These are phyloP conservation scores for Galeopterus variegatus DNA, from an alignment of 2,113 vertebrate species.

Conservation along the genomic window DNA sequence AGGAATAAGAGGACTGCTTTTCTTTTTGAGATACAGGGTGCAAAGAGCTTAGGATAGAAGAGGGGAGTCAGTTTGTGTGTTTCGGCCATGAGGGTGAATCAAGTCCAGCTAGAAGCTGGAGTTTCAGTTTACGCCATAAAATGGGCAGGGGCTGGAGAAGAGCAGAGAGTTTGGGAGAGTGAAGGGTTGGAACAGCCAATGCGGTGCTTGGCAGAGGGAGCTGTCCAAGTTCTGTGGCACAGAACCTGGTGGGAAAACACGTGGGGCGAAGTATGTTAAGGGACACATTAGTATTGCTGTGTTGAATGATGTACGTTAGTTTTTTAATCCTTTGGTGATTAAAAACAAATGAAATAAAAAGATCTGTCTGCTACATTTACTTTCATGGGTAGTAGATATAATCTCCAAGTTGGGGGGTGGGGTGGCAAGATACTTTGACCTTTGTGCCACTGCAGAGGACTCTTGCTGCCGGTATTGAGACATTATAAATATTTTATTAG, in stretches of 20 bases:
- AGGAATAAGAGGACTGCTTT: background rate
- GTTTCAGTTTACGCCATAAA: too few relatives aligned
- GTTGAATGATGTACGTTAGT: background rate
- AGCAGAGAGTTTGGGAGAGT: background rate
- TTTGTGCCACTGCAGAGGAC: background rate
- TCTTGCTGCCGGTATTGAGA: background rate
- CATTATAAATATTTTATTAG: conserved; percentile 53
- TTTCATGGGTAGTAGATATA: background rate
- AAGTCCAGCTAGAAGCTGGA: background rate
- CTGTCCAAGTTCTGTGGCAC: background rate
- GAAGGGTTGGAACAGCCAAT: background rate
- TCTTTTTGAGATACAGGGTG: background rate
- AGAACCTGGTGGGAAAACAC: background rate
- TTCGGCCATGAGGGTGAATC: background rate
- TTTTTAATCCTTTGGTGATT: background rate
- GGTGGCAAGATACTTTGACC: background rate
- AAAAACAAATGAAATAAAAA: background rate
- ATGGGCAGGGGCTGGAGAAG: accelerated
- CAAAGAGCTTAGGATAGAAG: background rate
- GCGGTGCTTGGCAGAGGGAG: background rate
- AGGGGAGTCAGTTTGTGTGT: background rate
- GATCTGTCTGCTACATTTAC: background rate
- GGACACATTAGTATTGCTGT: background rate
- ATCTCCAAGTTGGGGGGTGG: background rate
- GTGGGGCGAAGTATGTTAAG: background rate